Evolutionary conservation across 2,797 vertebrate species (phyloP), one percentile per base, ranked within the genome.

Genomic region (Lagocephalus sceleratus): DNA sequence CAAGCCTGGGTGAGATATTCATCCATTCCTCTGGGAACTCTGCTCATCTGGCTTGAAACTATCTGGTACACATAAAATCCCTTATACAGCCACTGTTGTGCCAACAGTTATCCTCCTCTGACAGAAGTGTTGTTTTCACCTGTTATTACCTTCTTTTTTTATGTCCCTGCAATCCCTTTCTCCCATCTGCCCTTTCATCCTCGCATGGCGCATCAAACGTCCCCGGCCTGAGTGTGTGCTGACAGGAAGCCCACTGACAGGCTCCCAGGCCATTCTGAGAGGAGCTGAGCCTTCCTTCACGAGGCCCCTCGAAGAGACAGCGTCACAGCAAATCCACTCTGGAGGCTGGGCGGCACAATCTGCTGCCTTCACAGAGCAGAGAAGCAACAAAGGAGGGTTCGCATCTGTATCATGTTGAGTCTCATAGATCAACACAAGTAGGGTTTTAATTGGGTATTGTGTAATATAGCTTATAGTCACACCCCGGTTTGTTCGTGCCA

Each of bases 311-410:
- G 58, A 85, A 86, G 75, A 85, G 85, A 85, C 84, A 81, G 59
- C 67, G 85, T 86, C 88, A 87, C 66, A 85, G 76, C 41, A 57
- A 84, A 87, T 86, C 77, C 81, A 79, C 63, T 79, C 70, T 67
- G 68, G 73, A 78, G 66, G 56, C 50, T 55, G 68, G 59, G 68
- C 71, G 58, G 68, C 60, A 19, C 59, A 57, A 65, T 64, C 76
- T 72, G 63, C 58, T 47, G 53, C 17, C 51, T 60, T 67, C 51
- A 63, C 26, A 59, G 60, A 71, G 43, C 57, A 10, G 40, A 2
- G 40, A 42, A 7, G 17, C 16, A 42, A n/a, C 40, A 42, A n/a
- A 42, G 40, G 40, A 42, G 40, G 6, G 16, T 42, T n/a, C 6
- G 7, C 40, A 41, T n/a, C 40, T 42, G 40, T 19, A 19, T 42